phyloP scores from a whole-genome alignment of 2,888 invertebrate genomes.

The Eurytoma adleriae region DNA sequence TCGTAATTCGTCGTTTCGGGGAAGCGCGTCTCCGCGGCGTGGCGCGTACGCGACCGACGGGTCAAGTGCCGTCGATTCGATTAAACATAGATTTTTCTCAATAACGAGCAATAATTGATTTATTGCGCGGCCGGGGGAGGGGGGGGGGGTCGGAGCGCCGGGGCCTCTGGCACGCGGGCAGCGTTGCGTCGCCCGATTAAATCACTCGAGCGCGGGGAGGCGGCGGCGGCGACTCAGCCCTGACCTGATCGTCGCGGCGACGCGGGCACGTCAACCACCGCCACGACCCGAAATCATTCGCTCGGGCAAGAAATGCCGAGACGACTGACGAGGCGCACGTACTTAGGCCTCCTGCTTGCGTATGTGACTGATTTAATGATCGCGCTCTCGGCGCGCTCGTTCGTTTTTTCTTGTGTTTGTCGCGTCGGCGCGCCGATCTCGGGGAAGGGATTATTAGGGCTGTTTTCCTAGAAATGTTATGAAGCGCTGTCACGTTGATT shows the following conservation, averaged over 20 bases:
- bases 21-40: slow-evolving; percentile 27
- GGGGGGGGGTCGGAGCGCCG: neutral
- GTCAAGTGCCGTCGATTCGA: slow-evolving; percentile 70
- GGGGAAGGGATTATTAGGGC: too few relatives aligned
- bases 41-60: slow-evolving; percentile 59
- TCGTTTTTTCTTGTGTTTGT: too few relatives aligned
- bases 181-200: slow-evolving; percentile 14
- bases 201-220: slow-evolving; percentile 12
- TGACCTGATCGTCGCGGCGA: slow-evolving; percentile 58
- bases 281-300: slow-evolving; percentile 50
- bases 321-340: neutral
- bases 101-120: slow-evolving; percentile 60
- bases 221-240: slow-evolving; percentile 45
- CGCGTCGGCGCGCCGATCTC: too few relatives aligned
- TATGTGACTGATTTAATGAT: neutral
- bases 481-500: too few relatives aligned
- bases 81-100: slow-evolving; percentile 67
- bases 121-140: slow-evolving; percentile 39
- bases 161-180: neutral
- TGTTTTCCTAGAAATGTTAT: too few relatives aligned
- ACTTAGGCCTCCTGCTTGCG: neutral
- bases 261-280: too few relatives aligned
- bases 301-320: slow-evolving; percentile 46
- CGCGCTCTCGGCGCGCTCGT: neutral
- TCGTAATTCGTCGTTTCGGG: slow-evolving; percentile 50